Percentiles rank a stretch among this genome's conserved stretches.
Conservation (phyloP, 2,797 vertebrate species). For the Gallinago stenura region DNA sequence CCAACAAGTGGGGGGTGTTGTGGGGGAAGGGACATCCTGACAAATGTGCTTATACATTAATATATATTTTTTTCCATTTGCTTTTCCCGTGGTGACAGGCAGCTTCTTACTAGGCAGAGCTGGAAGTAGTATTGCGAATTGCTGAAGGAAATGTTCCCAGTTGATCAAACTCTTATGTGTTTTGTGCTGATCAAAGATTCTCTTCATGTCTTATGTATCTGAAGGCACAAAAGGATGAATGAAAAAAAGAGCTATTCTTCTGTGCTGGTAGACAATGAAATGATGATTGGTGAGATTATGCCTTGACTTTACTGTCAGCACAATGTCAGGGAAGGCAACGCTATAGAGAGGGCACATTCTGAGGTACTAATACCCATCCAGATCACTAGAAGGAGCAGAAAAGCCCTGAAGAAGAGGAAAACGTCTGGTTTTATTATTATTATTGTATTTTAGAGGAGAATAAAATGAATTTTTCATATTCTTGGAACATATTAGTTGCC, state of each 20-base stretch:
- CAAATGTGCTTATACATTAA: neutral
- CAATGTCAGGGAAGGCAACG: slow-evolving; percentile 40
- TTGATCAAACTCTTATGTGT: slow-evolving; percentile 37
- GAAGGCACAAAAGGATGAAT: slow-evolving; percentile 33
- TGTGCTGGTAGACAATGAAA: slow-evolving; percentile 61
- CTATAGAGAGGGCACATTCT: neutral
- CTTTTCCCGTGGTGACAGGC: neutral
- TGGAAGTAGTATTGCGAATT: slow-evolving; percentile 41
- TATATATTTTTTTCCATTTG: neutral
- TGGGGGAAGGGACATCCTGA: neutral
- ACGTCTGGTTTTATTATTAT: neutral
- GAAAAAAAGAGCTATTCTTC: slow-evolving; percentile 11
- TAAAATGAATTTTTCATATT: slow-evolving; percentile 3
- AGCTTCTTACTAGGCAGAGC: slow-evolving; percentile 35
- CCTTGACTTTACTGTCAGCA: slow-evolving; percentile 55
- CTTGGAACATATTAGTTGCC: neutral
- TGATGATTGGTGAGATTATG: slow-evolving; percentile 58
- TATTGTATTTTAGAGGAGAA: slow-evolving; percentile 8
- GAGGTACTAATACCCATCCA: neutral
- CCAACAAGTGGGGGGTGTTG: accelerated
- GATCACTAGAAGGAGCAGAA: slow-evolving; percentile 13
- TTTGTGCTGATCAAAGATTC: slow-evolving; percentile 60
- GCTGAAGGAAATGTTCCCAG: slow-evolving; percentile 25
- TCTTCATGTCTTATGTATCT: slow-evolving; percentile 43
- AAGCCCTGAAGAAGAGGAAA: neutral